Conservation (phyloP, 2,113 vertebrate species). For the Cairina moschata region DNA sequence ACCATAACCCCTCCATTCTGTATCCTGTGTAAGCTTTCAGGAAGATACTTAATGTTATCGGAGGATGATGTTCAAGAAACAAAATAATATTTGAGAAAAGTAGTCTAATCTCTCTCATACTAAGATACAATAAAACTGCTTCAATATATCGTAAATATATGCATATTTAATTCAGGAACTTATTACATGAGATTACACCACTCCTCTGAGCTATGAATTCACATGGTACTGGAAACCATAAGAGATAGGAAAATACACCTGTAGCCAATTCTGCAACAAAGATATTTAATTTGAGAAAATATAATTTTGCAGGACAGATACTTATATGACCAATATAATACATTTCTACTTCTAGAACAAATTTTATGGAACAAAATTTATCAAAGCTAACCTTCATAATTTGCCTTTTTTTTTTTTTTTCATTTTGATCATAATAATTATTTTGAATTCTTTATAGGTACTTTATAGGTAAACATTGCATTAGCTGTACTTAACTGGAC, state of each 20-base stretch:
- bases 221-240: background rate
- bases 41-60: conserved; percentile 30
- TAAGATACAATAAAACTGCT: background rate
- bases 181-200: background rate
- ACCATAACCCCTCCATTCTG: background rate
- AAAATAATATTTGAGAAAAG: conserved; percentile 39
- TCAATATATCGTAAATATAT: background rate
- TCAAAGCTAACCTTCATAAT: background rate
- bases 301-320: background rate
- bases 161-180: background rate
- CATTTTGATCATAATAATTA: background rate
- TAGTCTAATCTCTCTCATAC: background rate
- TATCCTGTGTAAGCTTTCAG: conserved; percentile 35
- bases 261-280: background rate
- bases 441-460: background rate
- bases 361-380: background rate
- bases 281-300: background rate
- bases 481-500: background rate
- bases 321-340: background rate
- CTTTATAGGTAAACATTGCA: background rate
- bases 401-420: background rate
- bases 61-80: background rate
- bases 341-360: background rate
- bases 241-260: background rate
- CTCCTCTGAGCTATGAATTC: conserved; percentile 21